Percentiles rank a stretch among this genome's conserved stretches.
phyloP scores from a whole-genome alignment of 1,140 invertebrate species.

The Lysiphlebus fabarum region DNA sequence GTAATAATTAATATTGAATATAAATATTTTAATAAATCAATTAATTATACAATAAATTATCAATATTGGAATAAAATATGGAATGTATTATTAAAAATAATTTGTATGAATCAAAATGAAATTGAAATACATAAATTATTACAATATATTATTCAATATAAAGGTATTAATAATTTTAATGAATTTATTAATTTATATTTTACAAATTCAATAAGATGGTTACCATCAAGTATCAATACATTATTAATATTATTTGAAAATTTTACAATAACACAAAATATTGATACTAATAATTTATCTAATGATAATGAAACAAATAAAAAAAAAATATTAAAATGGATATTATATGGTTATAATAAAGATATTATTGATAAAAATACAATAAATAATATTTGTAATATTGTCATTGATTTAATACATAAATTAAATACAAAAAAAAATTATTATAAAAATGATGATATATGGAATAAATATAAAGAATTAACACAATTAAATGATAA shows the following conservation, averaged over 20 bases:
- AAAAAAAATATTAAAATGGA: conserved; percentile 34
- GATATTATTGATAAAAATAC: not conserved
- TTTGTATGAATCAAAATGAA: conserved; percentile 46
- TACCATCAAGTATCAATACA: conserved; percentile 43
- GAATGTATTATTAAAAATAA: conserved; percentile 42
- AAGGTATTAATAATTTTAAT: conserved; percentile 40
- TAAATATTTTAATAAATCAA: conserved; percentile 21
- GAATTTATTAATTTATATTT: conserved; percentile 45
- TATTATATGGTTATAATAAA: too few relatives aligned
- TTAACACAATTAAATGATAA: not conserved
- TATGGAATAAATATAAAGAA: not conserved
- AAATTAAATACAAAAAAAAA: conserved; percentile 34
- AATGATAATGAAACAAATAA: conserved; percentile 33
- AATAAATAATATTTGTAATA: conserved; percentile 31
- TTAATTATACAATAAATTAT: conserved; percentile 27
- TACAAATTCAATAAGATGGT: conserved; percentile 45
- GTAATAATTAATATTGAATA: conserved; percentile 42
- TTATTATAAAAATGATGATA: conserved; percentile 12
- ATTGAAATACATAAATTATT: conserved; percentile 44
- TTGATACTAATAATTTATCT: conserved; percentile 17
- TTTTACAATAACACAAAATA: conserved; percentile 29
- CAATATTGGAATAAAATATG: conserved; percentile 49
- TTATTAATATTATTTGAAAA: conserved; percentile 38
- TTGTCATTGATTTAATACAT: conserved; percentile 38
- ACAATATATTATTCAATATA: conserved; percentile 40